Base-by-base conservation (phyloP, 2,888 invertebrate genomes). In the Tenthredo notha region DNA sequence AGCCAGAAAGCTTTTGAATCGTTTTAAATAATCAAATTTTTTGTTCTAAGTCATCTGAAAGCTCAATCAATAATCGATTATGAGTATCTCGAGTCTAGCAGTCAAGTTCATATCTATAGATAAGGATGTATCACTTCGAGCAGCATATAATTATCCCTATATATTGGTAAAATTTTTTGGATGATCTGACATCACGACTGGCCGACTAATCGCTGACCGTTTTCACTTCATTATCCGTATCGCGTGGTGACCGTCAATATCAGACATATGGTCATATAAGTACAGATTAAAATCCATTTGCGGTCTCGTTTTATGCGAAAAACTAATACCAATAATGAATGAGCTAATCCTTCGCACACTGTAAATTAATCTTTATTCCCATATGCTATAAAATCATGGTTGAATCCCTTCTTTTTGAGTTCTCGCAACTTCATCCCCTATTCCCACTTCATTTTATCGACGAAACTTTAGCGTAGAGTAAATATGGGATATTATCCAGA, bases 161-260 rank as follows among this genome's bases (percentile, higher is more conserved):
- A 54, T 54, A n/a, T n/a, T 54, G 1, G 18, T 54, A 7, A 0
- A 54, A 54, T n/a, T 70, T 70, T 70, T 70, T 37, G 18, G 18
- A 37, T 70, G 9, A 37, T 29, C n/a, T 25, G 4, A 1, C 15
- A 37, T 15, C 29, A 0, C 25, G 37, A 70, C 2, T 54, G 50
- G 50, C 50, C 54, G 77, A 70, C 7, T 77, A 77, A 77, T 77
- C 77, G 77, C 54, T 47, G 77, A 77, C 54, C 29, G 12, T n/a
- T 58, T 78, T 9, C 33, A 50, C 50, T 54, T 37, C 33, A 58
- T 78, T 78, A 78, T 78, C 78, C n/a, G 78, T n/a, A 54, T 78
- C 54, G 18, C 54, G 15, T 78, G 78, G 33, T 78, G 25, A 37
- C 78, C 6, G 78, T 33, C 50, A 37, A 78, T 54, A 47, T 10